phyloP scores from a whole-genome alignment of 1,140 invertebrate species.

The Scaptomyza graminum region DNA sequence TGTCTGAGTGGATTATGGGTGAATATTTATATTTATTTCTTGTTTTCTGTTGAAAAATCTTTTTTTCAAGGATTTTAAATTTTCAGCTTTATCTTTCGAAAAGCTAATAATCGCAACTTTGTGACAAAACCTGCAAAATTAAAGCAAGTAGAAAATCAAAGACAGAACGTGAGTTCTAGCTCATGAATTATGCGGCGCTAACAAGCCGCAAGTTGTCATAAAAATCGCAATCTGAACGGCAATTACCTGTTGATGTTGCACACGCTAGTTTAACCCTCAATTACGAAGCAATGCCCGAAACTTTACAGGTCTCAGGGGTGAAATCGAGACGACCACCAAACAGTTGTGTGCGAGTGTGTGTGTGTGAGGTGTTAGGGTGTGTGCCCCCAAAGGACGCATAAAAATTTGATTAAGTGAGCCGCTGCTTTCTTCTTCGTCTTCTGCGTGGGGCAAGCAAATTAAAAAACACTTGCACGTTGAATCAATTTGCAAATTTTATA shows the following conservation, averaged over 20 bases:
- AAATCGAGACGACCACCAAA: conserved; percentile 55
- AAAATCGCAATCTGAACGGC: conserved; percentile 62
- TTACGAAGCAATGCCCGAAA: conserved; percentile 40
- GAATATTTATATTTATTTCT: not conserved
- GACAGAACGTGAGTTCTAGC: conserved; percentile 6
- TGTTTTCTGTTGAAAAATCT: not conserved
- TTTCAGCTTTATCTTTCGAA: too few relatives aligned
- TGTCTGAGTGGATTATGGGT: conserved; percentile 23
- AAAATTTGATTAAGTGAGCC: conserved; percentile 70
- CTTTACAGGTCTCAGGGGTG: conserved; percentile 54
- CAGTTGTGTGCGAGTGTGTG: conserved; percentile 15
- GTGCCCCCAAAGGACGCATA: conserved; percentile 56
- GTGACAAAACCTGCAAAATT: not conserved
- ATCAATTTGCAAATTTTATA: conserved; percentile 80
- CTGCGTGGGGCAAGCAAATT: conserved; percentile 46
- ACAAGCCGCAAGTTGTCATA: conserved; percentile 77
- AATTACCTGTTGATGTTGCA: conserved; percentile 77
- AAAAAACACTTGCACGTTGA: conserved; percentile 72
- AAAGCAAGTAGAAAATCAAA: conserved; percentile 15
- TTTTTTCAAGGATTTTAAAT: too few relatives aligned
- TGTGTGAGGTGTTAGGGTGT: conserved; percentile 19
- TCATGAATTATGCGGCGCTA: conserved; percentile 75
- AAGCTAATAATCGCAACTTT: not conserved
- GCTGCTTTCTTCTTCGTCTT: conserved; percentile 12
- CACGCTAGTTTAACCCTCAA: conserved; percentile 75